Conservation (phyloP, 2,113 vertebrate genomes). For the Paramormyrops kingsleyae region DNA sequence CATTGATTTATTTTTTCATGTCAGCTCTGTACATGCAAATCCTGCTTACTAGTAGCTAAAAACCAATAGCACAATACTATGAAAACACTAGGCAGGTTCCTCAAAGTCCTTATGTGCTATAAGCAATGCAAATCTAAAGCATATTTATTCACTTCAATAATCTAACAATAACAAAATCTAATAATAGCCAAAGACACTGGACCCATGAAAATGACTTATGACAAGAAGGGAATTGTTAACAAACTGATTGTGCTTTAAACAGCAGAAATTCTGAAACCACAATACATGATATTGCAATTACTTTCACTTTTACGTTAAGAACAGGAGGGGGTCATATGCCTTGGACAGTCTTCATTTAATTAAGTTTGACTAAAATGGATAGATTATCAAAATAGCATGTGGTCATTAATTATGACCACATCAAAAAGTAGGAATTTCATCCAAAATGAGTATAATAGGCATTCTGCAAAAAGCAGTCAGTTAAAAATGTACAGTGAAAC, state of each 20-base stretch:
- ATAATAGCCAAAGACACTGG: not conserved
- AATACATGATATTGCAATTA: not conserved
- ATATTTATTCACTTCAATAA: not conserved
- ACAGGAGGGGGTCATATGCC: not conserved
- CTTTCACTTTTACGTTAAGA: not conserved
- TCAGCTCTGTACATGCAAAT: not conserved
- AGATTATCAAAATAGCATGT: not conserved
- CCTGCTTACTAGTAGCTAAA: not conserved
- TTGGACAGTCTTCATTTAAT: not conserved
- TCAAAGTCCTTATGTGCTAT: not conserved
- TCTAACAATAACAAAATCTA: not conserved
- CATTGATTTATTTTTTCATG: not conserved
- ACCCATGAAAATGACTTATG: not conserved
- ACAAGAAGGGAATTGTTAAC: not conserved
- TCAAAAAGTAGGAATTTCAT: not conserved
- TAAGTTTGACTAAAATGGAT: not conserved
- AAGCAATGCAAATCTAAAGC: not conserved
- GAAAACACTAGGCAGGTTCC: not conserved
- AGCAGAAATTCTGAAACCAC: not conserved
- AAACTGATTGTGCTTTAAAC: not conserved
- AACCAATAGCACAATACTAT: not conserved
- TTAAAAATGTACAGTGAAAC: slow-evolving; percentile 9
- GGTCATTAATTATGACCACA: not conserved
- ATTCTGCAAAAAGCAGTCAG: not conserved
- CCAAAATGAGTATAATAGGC: not conserved